These are phyloP conservation scores for Hemicordylus capensis DNA, from an alignment of 2,113 vertebrate genomes.

Conservation along the genomic window DNA sequence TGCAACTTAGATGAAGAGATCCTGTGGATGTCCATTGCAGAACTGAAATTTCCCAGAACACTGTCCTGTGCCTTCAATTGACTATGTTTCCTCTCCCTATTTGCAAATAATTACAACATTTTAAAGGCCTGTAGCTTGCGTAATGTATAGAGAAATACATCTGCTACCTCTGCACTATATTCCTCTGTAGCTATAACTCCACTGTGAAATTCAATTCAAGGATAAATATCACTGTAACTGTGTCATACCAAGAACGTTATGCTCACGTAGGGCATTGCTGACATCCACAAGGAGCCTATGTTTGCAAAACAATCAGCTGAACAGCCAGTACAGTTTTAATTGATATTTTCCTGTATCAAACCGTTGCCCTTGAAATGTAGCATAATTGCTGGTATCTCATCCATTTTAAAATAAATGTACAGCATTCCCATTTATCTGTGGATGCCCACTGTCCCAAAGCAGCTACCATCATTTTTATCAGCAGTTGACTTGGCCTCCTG, in stretches of 20 bases:
- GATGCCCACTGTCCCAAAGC: background rate
- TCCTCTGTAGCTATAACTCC: slow-evolving; percentile 6
- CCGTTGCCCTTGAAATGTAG: background rate
- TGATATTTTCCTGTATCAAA: slow-evolving; percentile 5
- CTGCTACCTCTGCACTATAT: background rate
- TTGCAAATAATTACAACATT: background rate
- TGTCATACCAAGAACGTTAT: background rate
- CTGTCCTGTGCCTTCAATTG: background rate
- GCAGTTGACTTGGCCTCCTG: background rate
- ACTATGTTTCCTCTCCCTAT: background rate
- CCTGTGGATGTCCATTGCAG: fast-evolving
- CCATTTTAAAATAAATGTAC: slow-evolving; percentile 1
- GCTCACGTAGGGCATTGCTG: background rate
- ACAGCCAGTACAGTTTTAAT: slow-evolving; percentile 9
- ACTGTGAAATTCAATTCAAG: background rate
- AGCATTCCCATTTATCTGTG: background rate
- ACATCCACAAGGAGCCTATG: background rate
- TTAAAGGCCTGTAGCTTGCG: background rate
- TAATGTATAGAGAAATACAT: background rate
- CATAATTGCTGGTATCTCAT: background rate
- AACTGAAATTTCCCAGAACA: background rate
- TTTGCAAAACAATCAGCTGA: slow-evolving; percentile 1
- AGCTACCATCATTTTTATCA: background rate
- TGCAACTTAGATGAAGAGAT: background rate
- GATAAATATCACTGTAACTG: background rate